Base-by-base conservation (phyloP, 2,888 invertebrate species). In the Orchesella flavescens region DNA sequence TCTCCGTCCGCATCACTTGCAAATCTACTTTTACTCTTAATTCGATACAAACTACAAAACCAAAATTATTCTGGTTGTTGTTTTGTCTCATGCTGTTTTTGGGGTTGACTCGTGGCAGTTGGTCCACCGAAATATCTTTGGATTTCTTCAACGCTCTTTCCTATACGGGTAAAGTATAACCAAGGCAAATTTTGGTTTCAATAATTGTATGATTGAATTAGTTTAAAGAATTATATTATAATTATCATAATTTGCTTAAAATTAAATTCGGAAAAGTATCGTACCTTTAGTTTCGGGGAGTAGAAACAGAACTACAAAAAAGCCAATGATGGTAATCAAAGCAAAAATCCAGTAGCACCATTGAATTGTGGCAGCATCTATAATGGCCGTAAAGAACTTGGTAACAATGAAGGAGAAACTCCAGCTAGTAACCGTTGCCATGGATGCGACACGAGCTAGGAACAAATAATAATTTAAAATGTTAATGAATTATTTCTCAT, bases 341-440 rank as follows among this genome's bases (percentile, higher is more conserved):
- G 87, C 87, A 59, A 87, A 87, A 13, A 72, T 49, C 87, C 87
- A 87, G 75, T 86, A 87, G 74, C 86, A 86, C 87, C 87, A 86
- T 21, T 84, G 80, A 59, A 84, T 78, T 19, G 74, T 78, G 2
- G 86, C 12, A 10, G 61, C 83, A 0, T 93, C 89, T 75, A 85
- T 79, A 34, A 89, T 61, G 43, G 87, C 83, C 4, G 83, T 77
- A 80, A 89, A 90, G 21, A 89, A 88, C 66, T 89, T 89, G 2
- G 90, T 90, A 23, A 90, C 89, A 21, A 90, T 77, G 89, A 95
- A 95, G 4, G 94, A 94, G 68, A 94, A 90, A 80, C 92, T 91
- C 95, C 95, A 95, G 89, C 95, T 96, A 46, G 93, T 90, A 89
- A 94, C 93, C 0, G 95, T 94, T 0, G 94, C 93, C 21, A 86